phyloP scores from a whole-genome alignment of 2,888 invertebrate genomes.

The Halocaridina rubra region DNA sequence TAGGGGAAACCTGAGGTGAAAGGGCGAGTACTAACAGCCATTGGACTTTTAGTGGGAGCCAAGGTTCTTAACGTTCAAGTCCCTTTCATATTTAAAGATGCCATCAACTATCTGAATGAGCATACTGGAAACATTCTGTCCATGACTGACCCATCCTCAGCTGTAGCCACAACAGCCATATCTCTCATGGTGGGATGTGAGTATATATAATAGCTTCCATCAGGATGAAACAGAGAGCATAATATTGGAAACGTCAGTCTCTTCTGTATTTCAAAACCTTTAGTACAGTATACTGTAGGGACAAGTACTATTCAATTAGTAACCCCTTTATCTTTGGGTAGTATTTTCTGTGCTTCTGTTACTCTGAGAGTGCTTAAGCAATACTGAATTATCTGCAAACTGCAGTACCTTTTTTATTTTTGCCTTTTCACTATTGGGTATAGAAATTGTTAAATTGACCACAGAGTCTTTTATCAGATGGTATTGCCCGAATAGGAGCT shows the following conservation, averaged over 20 bases:
- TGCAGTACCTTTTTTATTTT: too few species aligned
- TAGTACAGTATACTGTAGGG: too few species aligned
- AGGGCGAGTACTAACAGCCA: slow-evolving; percentile 84
- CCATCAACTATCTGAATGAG: slow-evolving; percentile 86
- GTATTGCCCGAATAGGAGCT: slow-evolving; percentile 88
- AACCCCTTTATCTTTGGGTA: too few species aligned
- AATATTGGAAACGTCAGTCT: too few species aligned
- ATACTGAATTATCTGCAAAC: too few species aligned
- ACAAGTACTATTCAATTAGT: too few species aligned
- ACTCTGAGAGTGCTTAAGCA: too few species aligned
- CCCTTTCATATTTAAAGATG: slow-evolving; percentile 95
- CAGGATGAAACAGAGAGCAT: too few species aligned
- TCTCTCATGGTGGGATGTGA: slow-evolving; percentile 89
- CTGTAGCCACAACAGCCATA: slow-evolving; percentile 81
- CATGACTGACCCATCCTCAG: slow-evolving; percentile 69
- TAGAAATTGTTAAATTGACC: slow-evolving; percentile 18
- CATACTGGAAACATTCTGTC: slow-evolving; percentile 72
- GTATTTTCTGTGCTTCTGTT: too few species aligned
- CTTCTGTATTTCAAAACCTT: too few species aligned
- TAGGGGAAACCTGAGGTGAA: slow-evolving; percentile 81
- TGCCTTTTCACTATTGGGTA: too few species aligned
- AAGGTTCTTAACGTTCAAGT: slow-evolving; percentile 92
- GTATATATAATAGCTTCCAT: too few species aligned
- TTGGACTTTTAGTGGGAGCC: slow-evolving; percentile 82
- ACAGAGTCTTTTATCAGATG: slow-evolving; percentile 76